Evolutionary conservation across 2,113 vertebrate species (phyloP).

Genomic region (Alligator mississippiensis): DNA sequence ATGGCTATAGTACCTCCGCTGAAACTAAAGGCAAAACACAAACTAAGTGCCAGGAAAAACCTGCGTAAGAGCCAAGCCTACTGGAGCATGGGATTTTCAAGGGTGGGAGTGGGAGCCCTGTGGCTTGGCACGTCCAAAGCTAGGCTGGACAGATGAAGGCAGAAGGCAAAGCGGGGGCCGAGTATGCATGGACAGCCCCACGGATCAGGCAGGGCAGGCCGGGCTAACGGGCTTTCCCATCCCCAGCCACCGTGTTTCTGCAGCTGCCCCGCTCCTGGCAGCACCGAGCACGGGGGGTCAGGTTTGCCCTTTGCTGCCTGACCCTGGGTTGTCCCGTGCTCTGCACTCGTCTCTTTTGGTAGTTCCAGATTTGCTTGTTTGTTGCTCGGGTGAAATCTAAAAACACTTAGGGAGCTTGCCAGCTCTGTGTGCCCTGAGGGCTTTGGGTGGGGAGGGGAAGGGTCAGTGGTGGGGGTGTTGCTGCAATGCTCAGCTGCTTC

Average conservation of each 20-base stretch:
- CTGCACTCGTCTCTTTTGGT: neutral
- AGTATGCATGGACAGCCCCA: neutral
- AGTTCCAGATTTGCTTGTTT: neutral
- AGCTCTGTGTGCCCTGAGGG: neutral
- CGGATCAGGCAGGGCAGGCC: neutral
- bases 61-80: neutral
- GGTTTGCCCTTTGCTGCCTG: neutral
- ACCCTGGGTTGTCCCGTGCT: neutral
- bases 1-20: rapidly evolving
- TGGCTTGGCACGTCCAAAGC: neutral
- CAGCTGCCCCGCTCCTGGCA: neutral
- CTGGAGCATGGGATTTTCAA: neutral
- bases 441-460: neutral
- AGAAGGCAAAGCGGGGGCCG: neutral
- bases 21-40: neutral
- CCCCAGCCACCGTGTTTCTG: neutral
- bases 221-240: neutral
- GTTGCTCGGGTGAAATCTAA: neutral
- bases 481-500: neutral
- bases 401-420: neutral
- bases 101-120: neutral
- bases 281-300: neutral
- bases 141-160: neutral
- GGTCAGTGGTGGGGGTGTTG: rapidly evolving
- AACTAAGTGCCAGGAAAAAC: neutral